A percentile compares a stretch with the other conserved stretches of the same genome.
Evolutionary conservation across 2,888 invertebrate genomes (phyloP).

Genomic region (Philereme transversata): DNA sequence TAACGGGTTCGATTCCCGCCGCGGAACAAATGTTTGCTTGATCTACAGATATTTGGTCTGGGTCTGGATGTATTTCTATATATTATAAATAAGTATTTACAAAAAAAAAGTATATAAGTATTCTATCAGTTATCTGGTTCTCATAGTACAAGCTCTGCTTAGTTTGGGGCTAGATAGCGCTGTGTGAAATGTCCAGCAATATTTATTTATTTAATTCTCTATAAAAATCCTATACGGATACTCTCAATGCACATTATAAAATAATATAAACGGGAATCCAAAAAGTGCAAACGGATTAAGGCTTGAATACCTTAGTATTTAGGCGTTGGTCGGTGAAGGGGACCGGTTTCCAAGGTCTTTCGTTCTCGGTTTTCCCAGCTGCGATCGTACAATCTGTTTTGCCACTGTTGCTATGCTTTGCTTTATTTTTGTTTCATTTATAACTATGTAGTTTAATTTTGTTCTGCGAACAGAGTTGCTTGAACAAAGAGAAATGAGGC

Average conservation of each 20-base stretch:
- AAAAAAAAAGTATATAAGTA: too few species aligned
- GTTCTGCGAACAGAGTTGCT: neutral
- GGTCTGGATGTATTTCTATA: too few species aligned
- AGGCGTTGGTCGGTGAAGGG: constrained; percentile 47
- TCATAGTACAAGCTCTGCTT: too few species aligned
- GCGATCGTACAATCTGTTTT: constrained; percentile 26
- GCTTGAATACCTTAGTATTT: constrained; percentile 35
- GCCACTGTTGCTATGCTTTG: constrained; percentile 46
- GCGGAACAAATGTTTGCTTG: too few species aligned
- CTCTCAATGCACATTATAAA: neutral
- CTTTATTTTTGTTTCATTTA: constrained; percentile 27
- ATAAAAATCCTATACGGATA: neutral
- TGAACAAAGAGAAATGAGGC: neutral
- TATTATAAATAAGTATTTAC: too few species aligned
- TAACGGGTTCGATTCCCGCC: too few species aligned
- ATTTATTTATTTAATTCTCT: too few species aligned
- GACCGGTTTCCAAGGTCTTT: constrained; percentile 79
- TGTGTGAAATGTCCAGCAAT: too few species aligned
- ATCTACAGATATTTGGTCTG: too few species aligned
- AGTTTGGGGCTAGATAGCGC: too few species aligned
- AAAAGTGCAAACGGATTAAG: constrained; percentile 35
- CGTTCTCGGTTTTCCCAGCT: constrained; percentile 67
- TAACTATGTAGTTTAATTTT: constrained; percentile 6
- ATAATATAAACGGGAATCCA: constrained; percentile 18
- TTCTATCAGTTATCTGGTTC: too few species aligned